These are phyloP conservation scores for Halichondria panicea DNA, from an alignment of 37 sponge, comb jelly and placozoan species.

Conservation along the genomic window DNA sequence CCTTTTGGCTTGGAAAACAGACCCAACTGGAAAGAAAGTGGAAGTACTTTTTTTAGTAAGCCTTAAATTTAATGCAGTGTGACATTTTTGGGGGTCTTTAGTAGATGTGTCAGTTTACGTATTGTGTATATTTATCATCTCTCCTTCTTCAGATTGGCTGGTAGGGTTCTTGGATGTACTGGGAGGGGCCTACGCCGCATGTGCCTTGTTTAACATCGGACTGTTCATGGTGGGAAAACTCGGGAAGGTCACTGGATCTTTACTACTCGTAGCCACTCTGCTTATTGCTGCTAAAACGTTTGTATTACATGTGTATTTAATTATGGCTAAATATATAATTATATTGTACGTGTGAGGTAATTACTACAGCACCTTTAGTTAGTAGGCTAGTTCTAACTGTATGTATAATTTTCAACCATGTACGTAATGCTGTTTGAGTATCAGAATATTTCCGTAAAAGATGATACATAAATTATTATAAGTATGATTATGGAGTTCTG, in stretches of 20 bases:
- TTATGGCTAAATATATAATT: too few relatives aligned
- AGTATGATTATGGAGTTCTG: too few relatives aligned
- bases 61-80: not conserved
- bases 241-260: slow-evolving; percentile 34
- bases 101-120: not conserved
- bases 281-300: slow-evolving; percentile 60
- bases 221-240: slow-evolving; percentile 79
- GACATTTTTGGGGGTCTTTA: not conserved
- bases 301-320: too few relatives aligned
- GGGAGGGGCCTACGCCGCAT: slow-evolving; percentile 60
- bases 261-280: slow-evolving; percentile 32
- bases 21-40: not conserved
- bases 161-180: slow-evolving; percentile 38
- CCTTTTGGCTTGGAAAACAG: too few relatives aligned
- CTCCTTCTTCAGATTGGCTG: slow-evolving; percentile 27
- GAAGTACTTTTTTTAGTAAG: not conserved
- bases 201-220: slow-evolving; percentile 72
- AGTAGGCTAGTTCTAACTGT: too few relatives aligned
- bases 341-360: too few relatives aligned
- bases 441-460: not conserved
- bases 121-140: not conserved
- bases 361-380: too few relatives aligned
- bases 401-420: too few relatives aligned
- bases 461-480: not conserved
- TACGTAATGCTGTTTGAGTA: too few relatives aligned